A percentile compares a stretch with the other conserved stretches of the same genome.
Evolutionary conservation across 2,888 invertebrate species (phyloP).

Genomic region (Cloeon dipterum): DNA sequence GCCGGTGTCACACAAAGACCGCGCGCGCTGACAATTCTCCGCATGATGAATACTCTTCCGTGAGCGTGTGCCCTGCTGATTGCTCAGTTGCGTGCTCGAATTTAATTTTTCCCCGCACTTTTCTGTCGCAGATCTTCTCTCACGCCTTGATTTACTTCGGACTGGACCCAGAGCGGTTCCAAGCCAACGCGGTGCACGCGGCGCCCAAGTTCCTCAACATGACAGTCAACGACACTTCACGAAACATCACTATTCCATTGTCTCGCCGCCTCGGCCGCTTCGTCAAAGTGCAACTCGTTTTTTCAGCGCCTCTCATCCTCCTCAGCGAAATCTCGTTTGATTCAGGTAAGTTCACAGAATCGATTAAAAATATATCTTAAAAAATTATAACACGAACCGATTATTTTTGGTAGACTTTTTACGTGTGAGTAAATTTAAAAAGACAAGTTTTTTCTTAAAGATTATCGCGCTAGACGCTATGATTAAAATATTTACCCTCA

Average conservation of each 20-base stretch:
- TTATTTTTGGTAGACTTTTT: neutral
- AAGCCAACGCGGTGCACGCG: conserved; percentile 36
- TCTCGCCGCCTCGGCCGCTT: conserved; percentile 50
- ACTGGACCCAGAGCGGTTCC: conserved; percentile 51
- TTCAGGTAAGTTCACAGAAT: conserved; percentile 47
- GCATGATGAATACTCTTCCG: no score
- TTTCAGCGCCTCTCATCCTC: conserved; percentile 66
- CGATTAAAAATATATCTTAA: no score
- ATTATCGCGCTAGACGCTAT: no score
- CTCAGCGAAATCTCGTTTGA: conserved; percentile 73
- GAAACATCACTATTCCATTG: conserved; percentile 45
- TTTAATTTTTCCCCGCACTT: conserved; percentile 3
- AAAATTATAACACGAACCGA: neutral
- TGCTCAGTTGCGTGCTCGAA: neutral
- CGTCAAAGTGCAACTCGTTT: conserved; percentile 48
- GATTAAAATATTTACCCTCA: no score
- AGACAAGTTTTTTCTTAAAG: no score
- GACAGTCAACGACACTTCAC: conserved; percentile 16
- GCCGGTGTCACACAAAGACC: no score
- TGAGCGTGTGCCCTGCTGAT: no score
- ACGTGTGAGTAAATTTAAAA: no score
- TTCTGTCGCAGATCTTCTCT: conserved; percentile 39
- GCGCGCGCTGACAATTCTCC: no score
- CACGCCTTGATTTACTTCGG: conserved; percentile 56
- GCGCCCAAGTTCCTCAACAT: conserved; percentile 18